Percentiles rank a stretch among this genome's conserved stretches.
Conservation (phyloP, 2,113 vertebrate genomes). For the Dendropsophus ebraccatus region DNA sequence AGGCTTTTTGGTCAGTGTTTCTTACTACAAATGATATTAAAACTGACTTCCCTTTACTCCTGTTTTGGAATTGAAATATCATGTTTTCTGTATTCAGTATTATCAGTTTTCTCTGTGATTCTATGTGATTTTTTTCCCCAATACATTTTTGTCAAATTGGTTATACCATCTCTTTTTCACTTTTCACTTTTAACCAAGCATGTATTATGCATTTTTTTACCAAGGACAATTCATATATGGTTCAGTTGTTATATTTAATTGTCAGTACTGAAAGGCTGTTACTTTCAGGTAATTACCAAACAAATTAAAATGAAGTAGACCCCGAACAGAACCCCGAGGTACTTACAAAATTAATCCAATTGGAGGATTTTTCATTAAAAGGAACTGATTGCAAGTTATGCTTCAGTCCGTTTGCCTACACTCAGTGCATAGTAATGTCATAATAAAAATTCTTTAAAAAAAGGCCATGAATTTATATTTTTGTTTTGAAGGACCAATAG, state of each 20-base stretch:
- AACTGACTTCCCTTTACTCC: background rate
- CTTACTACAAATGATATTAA: background rate
- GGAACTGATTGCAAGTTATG: slow-evolving; percentile 24
- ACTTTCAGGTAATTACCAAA: slow-evolving; percentile 40
- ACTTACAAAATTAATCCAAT: slow-evolving; percentile 14
- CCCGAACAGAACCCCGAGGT: slow-evolving; percentile 24
- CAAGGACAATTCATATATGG: slow-evolving; percentile 9
- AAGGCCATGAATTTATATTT: background rate
- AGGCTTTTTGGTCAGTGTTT: background rate
- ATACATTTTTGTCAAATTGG: background rate
- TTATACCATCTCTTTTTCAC: background rate
- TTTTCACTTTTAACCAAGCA: background rate
- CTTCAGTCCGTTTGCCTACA: slow-evolving; percentile 20
- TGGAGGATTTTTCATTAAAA: slow-evolving; percentile 34
- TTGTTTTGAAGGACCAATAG: background rate
- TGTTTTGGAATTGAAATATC: too few species aligned
- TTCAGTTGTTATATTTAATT: slow-evolving; percentile 19
- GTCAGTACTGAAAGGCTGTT: slow-evolving; percentile 1
- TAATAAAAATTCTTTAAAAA: slow-evolving; percentile 14
- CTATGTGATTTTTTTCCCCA: background rate
- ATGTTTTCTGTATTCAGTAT: too few species aligned
- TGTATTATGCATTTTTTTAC: background rate
- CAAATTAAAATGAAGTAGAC: slow-evolving; percentile 36
- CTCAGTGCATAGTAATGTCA: slow-evolving; percentile 17
- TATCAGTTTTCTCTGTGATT: background rate